Base-by-base conservation (phyloP, 1,140 invertebrate genomes). In the Ostrea denselamellosa region DNA sequence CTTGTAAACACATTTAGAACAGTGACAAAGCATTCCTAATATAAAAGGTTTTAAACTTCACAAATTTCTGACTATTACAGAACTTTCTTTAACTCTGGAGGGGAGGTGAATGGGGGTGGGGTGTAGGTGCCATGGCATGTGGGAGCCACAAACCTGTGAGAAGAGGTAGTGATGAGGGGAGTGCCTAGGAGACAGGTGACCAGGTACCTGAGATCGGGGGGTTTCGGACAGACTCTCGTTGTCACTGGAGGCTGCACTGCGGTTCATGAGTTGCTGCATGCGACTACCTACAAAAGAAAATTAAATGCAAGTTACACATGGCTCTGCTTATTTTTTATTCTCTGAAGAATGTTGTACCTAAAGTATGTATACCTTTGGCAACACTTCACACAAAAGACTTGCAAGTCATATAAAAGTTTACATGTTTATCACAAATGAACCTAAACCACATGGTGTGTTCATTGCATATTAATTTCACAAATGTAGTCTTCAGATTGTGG, bases 221-320 rank as follows among this genome's bases (percentile, higher is more conserved):
- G 83, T 87, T 28, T 93, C 93, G 1, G 91, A 87, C 81, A 91
- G 90, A 83, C 93, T 93, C 17, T 94, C 93, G 68, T 91, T 91
- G 84, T 93, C 93, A 89, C 93, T 94, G n/a, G 93, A 93, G 8
- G 90, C 90, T 58, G 91, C 90, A 87, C 91, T 92, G 85, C 93
- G 93, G 86, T 92, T 93, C 77, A 94, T 65, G 34, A 94, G 86
- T 17, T 93, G 93, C 85, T 92, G 92, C 65, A 94, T 90, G 34
- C 92, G 88, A 19, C 91, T 89, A 10, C 90, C 92, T 92, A 87
- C 51, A 90, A 91, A 81, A 34, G 71, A 28, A 19, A 34, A 81
- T 34, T 19, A 5, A 3, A 51, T 4, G 22, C 25, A 17, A 10
- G 17, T 25, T 44, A 83, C n/a, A 19, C n/a, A 19, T 5, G 0